Base-by-base conservation (phyloP, 2,797 vertebrate species). In the Astyanax mexicanus region DNA sequence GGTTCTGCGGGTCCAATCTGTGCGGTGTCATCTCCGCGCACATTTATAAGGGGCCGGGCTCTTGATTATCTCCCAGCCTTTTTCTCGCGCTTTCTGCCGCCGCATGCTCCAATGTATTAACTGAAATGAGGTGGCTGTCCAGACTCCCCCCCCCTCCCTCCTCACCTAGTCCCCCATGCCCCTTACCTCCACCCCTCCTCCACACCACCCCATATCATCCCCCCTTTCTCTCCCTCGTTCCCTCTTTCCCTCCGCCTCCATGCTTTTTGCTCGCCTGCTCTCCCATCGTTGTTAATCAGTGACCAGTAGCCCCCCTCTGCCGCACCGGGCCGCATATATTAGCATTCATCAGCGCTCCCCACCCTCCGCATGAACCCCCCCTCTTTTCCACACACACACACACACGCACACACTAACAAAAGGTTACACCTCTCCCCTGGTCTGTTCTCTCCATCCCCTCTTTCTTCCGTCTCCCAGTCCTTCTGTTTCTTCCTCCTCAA, bases 61-160 rank as follows among this genome's bases (percentile, higher is more conserved):
- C 92, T 94, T 96, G 95, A 96, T 96, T 93, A 93, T 93, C 91
- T 95, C 90, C 90, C 90, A 93, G 92, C 90, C 92, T 90, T 86
- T 90, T 86, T 85, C 91, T 84, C 86, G 86, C 72, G 80, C 88
- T 92, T 94, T 91, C 91, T 77, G 83, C 92, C 88, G 89, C 84
- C 87, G 90, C 88, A 90, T 90, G 92, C 87, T 91, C 90, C 91
- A 89, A 94, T 94, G 92, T 95, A 95, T 97, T 95, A 96, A 96
- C 96, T 95, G 95, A 96, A 97, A 96, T 93, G 94, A 96, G 94
- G 94, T 95, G 94, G 94, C 95, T 96, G 91, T 89, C 92, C 93
- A 94, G 94, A 93, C 93, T 93, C 91, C 90, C 92, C 94, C 94
- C 92, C 86, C 94, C 92, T 86, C n/a, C n/a, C n/a, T n/a, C n/a